Conservation (phyloP, 1,140 invertebrate genomes). For the Homalodisca vitripennis region DNA sequence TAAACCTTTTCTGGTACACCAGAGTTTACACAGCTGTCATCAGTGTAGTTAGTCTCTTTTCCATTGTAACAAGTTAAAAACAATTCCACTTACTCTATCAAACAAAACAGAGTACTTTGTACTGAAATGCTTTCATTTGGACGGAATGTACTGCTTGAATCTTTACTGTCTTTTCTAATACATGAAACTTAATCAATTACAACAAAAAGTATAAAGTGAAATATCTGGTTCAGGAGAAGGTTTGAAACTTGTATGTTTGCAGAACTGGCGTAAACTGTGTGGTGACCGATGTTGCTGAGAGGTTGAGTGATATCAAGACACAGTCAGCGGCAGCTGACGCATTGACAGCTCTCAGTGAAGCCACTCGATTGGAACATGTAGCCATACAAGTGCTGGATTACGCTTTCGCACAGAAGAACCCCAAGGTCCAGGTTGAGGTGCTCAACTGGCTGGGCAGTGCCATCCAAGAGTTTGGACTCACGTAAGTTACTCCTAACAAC, state of each 20-base stretch:
- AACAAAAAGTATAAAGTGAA: no score
- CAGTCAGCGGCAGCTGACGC: constrained; percentile 66
- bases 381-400: constrained; percentile 66
- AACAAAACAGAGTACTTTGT: no score
- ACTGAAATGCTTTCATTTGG: no score
- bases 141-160: no score
- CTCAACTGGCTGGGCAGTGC: constrained; percentile 75
- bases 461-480: constrained; percentile 82
- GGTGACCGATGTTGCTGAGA: constrained; percentile 77
- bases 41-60: no score
- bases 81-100: no score
- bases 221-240: no score
- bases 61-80: no score
- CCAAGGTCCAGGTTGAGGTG: constrained; percentile 85
- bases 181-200: no score
- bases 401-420: constrained; percentile 85
- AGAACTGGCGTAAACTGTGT: constrained; percentile 73
- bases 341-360: constrained; percentile 73
- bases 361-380: constrained; percentile 73
- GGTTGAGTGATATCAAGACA: constrained; percentile 83
- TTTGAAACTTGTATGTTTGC: not conserved
- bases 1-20: no score
- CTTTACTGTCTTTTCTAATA: no score
- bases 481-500: constrained; percentile 51
- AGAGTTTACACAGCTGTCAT: no score